Conservation (phyloP, 2,888 invertebrate genomes). For the Acheta domesticus region DNA sequence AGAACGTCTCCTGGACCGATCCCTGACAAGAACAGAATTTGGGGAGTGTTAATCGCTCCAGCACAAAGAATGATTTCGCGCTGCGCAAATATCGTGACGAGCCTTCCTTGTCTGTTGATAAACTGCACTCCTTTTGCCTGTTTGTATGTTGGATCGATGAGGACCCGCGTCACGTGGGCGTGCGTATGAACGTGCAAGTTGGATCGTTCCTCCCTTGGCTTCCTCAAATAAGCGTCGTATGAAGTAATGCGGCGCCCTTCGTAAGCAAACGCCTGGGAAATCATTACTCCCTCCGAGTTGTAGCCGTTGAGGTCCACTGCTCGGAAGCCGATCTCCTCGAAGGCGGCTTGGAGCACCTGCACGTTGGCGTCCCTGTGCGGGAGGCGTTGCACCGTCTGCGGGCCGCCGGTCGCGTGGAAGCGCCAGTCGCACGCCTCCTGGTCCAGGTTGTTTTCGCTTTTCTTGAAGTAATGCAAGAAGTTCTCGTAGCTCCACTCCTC, state of each 20-base stretch:
- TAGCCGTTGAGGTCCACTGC: not conserved
- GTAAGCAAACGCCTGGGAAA: not conserved
- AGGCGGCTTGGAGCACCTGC: not conserved
- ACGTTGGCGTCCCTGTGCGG: not conserved
- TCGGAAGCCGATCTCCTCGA: not conserved
- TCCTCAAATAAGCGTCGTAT: not conserved
- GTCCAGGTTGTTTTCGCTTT: not conserved
- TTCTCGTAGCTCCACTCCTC: slow-evolving; percentile 1
- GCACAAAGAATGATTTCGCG: not conserved
- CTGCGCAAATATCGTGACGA: not conserved
- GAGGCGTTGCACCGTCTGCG: not conserved
- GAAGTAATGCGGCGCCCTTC: not conserved
- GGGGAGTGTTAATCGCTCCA: not conserved
- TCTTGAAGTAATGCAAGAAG: not conserved
- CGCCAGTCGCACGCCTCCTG: not conserved
- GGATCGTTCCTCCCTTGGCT: not conserved
- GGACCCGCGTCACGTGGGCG: not conserved
- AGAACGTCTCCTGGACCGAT: not conserved
- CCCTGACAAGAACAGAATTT: not conserved
- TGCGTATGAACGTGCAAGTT: not conserved
- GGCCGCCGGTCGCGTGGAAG: not conserved
- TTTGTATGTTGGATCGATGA: not conserved
- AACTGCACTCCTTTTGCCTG: not conserved
- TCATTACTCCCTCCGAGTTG: not conserved
- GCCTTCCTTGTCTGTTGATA: slow-evolving; percentile 4